These are phyloP conservation scores for Saturnia japonica DNA, from an alignment of 2,888 invertebrate genomes.

Conservation along the genomic window DNA sequence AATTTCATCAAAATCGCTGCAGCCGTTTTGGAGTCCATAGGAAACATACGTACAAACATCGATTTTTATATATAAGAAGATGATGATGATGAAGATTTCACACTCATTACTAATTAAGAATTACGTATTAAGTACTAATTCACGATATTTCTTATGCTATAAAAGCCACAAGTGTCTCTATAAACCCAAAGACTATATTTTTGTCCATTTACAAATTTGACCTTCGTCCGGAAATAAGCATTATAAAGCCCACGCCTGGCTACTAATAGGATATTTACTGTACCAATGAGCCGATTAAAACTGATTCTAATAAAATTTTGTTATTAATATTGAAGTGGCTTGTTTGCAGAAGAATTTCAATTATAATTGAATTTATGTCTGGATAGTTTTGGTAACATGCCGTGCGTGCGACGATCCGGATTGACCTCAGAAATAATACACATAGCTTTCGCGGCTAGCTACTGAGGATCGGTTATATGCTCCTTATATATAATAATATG, in stretches of 20 bases:
- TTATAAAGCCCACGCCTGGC: background rate
- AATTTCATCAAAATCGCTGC: too few species aligned
- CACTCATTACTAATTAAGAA: too few species aligned
- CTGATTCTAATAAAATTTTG: background rate
- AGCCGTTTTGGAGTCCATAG: too few species aligned
- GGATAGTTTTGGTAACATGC: slow-evolving; percentile 1
- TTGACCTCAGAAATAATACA: slow-evolving; percentile 1
- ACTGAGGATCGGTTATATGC: background rate
- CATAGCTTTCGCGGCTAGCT: background rate
- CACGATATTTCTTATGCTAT: too few species aligned
- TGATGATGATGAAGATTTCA: too few species aligned
- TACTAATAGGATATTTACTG: background rate
- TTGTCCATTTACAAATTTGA: background rate
- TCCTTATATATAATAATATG: background rate
- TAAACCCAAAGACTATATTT: background rate
- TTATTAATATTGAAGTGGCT: background rate
- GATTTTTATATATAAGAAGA: too few species aligned
- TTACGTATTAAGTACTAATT: too few species aligned
- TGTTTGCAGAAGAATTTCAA: background rate
- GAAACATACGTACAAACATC: too few species aligned
- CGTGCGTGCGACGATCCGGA: background rate
- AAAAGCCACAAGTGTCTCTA: too few species aligned
- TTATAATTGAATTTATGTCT: slow-evolving; percentile 7
- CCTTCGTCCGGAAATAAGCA: background rate
- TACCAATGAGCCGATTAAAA: background rate